These are phyloP conservation scores for Syndactyla subalaris DNA, from an alignment of 2,797 vertebrate genomes.

Conservation along the genomic window DNA sequence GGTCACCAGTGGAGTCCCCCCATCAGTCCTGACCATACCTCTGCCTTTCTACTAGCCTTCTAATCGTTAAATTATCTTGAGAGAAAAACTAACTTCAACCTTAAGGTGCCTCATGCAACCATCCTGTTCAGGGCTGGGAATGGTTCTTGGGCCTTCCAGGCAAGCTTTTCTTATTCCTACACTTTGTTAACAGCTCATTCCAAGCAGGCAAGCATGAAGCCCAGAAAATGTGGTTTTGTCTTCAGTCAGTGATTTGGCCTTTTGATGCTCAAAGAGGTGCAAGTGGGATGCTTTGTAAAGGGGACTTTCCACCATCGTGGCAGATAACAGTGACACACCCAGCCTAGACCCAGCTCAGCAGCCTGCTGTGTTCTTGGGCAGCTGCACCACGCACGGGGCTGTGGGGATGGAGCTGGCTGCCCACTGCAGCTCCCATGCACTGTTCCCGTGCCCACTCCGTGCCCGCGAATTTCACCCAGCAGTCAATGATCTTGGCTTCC, in stretches of 20 bases:
- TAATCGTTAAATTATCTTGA: not conserved
- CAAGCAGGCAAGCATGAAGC: not conserved
- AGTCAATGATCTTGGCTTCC: conserved; percentile 81
- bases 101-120: not conserved
- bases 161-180: not conserved
- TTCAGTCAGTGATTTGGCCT: not conserved
- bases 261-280: not conserved
- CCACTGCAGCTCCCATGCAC: accelerated
- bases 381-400: accelerated
- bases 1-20: not conserved
- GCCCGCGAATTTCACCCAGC: conserved; percentile 80
- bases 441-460: accelerated
- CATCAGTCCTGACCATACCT: not conserved
- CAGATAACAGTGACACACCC: not conserved
- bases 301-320: accelerated
- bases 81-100: not conserved
- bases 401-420: not conserved
- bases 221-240: not conserved
- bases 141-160: not conserved
- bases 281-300: not conserved
- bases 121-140: not conserved
- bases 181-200: not conserved
- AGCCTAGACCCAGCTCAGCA: not conserved
- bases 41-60: not conserved
- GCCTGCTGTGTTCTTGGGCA: not conserved